phyloP scores from a whole-genome alignment of 2,113 vertebrate genomes.

The Heptranchias perlo region DNA sequence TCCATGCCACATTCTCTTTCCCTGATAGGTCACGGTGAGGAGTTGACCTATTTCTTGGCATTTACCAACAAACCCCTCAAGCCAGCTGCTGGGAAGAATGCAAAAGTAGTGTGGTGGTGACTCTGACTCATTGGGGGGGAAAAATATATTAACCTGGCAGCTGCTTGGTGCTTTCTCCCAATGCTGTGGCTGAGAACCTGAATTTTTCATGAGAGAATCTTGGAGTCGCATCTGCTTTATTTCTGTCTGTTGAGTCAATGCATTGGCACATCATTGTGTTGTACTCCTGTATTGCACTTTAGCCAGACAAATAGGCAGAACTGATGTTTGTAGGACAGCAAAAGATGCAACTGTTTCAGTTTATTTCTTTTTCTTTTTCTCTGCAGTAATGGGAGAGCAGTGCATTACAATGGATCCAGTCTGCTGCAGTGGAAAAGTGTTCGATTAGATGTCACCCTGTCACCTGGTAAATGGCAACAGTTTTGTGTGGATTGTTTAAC shows the following conservation, averaged over 20 bases:
- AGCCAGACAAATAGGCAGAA: background rate
- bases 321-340: background rate
- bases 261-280: background rate
- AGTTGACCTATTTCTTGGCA: background rate
- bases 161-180: background rate
- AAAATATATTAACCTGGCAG: background rate
- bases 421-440: constrained; percentile 98
- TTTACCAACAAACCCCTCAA: background rate
- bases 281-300: background rate
- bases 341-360: background rate
- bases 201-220: background rate
- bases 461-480: constrained; percentile 74
- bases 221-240: background rate
- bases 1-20: background rate
- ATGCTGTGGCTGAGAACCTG: background rate
- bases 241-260: background rate
- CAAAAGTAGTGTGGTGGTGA: background rate
- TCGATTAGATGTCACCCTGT: constrained; percentile 85
- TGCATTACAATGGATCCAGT: constrained; percentile 97
- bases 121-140: background rate
- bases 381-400: constrained; percentile 85
- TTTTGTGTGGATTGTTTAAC: background rate
- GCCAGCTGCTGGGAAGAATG: background rate
- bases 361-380: constrained; percentile 38
- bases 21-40: background rate